These are phyloP conservation scores for Cossypha caffra DNA, from an alignment of 2,797 vertebrate genomes.

Conservation along the genomic window DNA sequence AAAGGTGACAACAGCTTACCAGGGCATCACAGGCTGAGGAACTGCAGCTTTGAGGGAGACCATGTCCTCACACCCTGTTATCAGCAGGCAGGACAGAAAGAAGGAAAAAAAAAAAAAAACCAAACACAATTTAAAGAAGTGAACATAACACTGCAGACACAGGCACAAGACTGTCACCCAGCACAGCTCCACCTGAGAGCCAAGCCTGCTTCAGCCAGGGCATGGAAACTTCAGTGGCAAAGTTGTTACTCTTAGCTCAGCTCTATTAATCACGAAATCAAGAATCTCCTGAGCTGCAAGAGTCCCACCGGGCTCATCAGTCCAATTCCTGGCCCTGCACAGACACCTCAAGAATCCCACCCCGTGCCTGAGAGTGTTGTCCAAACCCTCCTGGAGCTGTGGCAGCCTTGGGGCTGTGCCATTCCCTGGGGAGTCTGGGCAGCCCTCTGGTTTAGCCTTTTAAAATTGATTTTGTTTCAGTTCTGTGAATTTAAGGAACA, in stretches of 20 bases:
- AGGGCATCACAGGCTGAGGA: rapidly evolving
- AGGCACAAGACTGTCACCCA: background rate
- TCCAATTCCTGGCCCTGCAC: background rate
- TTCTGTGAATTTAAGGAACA: background rate
- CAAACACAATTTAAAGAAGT: background rate
- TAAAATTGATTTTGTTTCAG: background rate
- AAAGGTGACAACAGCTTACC: background rate
- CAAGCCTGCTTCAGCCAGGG: background rate
- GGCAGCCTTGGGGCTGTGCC: too few relatives aligned
- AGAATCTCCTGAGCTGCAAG: background rate
- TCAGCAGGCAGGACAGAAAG: background rate
- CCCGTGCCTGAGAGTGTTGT: rapidly evolving
- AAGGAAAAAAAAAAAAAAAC: background rate
- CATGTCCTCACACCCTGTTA: background rate
- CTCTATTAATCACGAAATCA: rapidly evolving
- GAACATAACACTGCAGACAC: background rate
- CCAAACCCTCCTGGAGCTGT: background rate
- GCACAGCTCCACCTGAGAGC: background rate
- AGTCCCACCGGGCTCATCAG: background rate
- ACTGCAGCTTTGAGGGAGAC: background rate
- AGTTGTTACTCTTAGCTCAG: background rate
- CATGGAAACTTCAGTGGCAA: rapidly evolving
- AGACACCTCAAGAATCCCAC: background rate
- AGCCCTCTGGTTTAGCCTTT: background rate
- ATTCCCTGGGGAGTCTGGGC: background rate